Base-by-base conservation (phyloP, 2,797 vertebrate genomes). In the Denticeps clupeoides region DNA sequence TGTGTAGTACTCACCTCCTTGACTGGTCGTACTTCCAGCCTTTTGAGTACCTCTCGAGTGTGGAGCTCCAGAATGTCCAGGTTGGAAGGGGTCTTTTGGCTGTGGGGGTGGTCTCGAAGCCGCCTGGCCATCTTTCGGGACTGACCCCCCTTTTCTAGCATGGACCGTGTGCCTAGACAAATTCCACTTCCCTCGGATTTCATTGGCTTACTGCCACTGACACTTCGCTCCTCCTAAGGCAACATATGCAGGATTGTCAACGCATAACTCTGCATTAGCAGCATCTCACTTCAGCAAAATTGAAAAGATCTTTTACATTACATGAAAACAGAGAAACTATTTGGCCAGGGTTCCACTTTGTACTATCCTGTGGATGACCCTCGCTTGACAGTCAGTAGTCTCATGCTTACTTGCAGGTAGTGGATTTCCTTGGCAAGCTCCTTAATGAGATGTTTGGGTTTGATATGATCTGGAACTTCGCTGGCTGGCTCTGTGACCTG, bases 351-450 rank as follows among this genome's bases (percentile, higher is more conserved):
- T n/a, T n/a, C n/a, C n/a, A n/a, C n/a, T n/a, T n/a, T n/a, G n/a
- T n/a, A n/a, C n/a, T n/a, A n/a, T n/a, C n/a, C n/a, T n/a, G n/a
- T n/a, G n/a, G n/a, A n/a, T n/a, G n/a, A n/a, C n/a, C n/a, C n/a
- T n/a, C n/a, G n/a, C n/a, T n/a, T n/a, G n/a, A n/a, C n/a, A n/a
- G n/a, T n/a, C n/a, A n/a, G n/a, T n/a, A n/a, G n/a, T n/a, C n/a
- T n/a, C n/a, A n/a, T n/a, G n/a, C 81, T 86, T 82, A 97, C 94
- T 91, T 99, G 93, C 69, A 97, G 77, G 75, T 89, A 83, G 71
- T 93, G 91, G 66, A 97, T 89, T 69, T 96, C 91, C 90, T 99
- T 99, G 69, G 89, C 88, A 67, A 99, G 90, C 72, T 97, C 92
- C 79, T 99, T 99, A 74, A 97, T 90, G 60, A 99, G 93, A 82